Evolutionary conservation across 2,113 vertebrate genomes (phyloP), one percentile per base, ranked within the genome.

Genomic region (Pimephales promelas): DNA sequence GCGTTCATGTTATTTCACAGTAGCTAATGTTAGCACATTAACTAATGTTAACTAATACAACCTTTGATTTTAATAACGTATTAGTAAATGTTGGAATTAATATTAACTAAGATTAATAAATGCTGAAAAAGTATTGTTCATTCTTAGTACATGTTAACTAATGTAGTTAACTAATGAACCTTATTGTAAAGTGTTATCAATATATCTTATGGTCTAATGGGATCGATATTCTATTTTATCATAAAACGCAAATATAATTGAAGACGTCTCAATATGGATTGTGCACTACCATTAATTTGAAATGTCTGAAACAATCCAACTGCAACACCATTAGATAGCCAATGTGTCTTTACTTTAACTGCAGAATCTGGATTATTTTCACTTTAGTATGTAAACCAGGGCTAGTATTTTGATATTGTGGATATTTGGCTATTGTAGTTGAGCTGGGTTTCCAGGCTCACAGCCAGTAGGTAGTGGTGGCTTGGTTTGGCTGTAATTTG

Each of bases 401-500:
- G 68, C 64, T 61, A 71, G 72, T 85, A 73, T 84, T 85, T 72
- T 85, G 77, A 79, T 62, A 54, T 54, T 85, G 81, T 77, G 81
- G n/a, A n/a, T n/a, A n/a, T n/a, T n/a, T n/a, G n/a, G n/a, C 84
- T 81, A 85, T 75, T 79, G 77, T 83, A 81, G 81, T 83, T 83
- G 77, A 81, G 81, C 77, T 86, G 80, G 76, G 83, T 88, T 84
- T 85, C 85, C 85, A 85, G 82, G 86, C 84, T 86, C 73, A 71
- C 9, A 14, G 62, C 84, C 59, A 89, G 85, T 84, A 86, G 85
- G 85, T 84, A 86, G 85, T 89, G 26, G 86, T 89, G 88, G 93
- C 91, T 91, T 90, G 89, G 90, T 91, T 93, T 90, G 92, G 92
- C 95, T 97, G 92, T 97, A 98, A 97, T 95, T 77, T 95, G 93